Conservation (phyloP, 1,140 invertebrate genomes). For the Euwallacea fornicatus region DNA sequence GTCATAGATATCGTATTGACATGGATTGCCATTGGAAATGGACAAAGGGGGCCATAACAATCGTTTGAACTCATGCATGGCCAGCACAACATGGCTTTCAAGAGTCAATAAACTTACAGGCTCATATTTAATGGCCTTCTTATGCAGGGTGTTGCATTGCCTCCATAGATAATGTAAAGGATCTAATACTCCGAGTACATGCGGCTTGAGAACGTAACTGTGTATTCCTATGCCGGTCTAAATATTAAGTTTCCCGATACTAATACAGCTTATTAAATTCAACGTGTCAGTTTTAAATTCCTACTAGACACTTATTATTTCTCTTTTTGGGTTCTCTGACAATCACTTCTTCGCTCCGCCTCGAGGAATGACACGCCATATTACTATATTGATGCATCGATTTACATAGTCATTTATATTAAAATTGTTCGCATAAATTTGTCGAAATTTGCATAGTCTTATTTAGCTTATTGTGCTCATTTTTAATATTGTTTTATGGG, state of each 20-base stretch:
- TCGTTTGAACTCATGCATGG: constrained; percentile 19
- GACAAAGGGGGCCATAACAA: constrained; percentile 20
- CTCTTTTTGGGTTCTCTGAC: constrained; percentile 1
- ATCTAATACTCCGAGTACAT: not conserved
- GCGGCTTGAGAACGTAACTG: not conserved
- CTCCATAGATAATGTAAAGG: constrained; percentile 8
- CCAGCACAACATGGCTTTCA: constrained; percentile 10
- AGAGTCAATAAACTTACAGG: constrained; percentile 15
- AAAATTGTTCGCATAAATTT: constrained; percentile 15
- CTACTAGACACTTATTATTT: no score
- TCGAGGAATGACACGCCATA: constrained; percentile 8
- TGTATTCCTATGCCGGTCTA: no score
- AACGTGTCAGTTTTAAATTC: no score
- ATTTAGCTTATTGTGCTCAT: constrained; percentile 7
- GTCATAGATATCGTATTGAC: constrained; percentile 12
- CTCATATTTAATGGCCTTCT: constrained; percentile 14
- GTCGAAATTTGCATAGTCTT: constrained; percentile 14
- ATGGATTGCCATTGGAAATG: constrained; percentile 15
- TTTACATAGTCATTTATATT: constrained; percentile 21
- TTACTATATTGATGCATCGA: constrained; percentile 16
- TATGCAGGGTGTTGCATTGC: constrained; percentile 14
- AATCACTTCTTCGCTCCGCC: constrained; percentile 5
- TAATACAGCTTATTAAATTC: no score
- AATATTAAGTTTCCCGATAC: no score
- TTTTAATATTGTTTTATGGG: constrained; percentile 14